A percentile compares a stretch with the other conserved stretches of the same genome.
These are phyloP conservation scores for Stenichneumon culpator DNA, from an alignment of 2,888 invertebrate species.

Conservation along the genomic window DNA sequence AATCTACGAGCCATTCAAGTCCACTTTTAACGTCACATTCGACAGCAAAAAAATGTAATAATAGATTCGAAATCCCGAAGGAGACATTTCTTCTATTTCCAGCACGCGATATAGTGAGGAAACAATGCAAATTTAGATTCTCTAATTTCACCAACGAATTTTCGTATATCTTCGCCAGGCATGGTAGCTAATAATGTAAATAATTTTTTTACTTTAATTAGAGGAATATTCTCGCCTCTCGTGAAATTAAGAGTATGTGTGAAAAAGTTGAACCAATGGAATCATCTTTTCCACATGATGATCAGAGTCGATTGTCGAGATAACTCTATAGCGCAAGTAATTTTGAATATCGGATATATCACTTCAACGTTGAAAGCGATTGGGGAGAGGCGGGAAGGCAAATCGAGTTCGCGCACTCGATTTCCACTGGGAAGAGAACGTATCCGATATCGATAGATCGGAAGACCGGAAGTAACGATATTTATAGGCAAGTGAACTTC, in stretches of 20 bases:
- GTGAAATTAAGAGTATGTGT: neutral
- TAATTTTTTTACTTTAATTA: neutral
- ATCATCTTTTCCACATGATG: neutral
- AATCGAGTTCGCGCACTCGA: slow-evolving; percentile 63
- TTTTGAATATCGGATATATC: slow-evolving; percentile 24
- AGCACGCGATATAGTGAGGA: neutral
- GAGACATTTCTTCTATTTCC: neutral
- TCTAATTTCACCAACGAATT: neutral
- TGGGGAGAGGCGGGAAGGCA: slow-evolving; percentile 14
- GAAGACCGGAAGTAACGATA: slow-evolving; percentile 60
- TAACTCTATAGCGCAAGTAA: slow-evolving; percentile 23
- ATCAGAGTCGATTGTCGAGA: slow-evolving; percentile 22
- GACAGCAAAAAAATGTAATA: neutral
- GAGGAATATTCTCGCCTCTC: neutral
- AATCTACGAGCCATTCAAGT: neutral
- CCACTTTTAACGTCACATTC: no score
- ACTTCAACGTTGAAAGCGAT: neutral
- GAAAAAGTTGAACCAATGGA: slow-evolving; percentile 10
- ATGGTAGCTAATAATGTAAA: neutral
- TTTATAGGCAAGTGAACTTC: slow-evolving; percentile 59
- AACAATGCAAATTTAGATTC: neutral
- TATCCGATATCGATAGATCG: slow-evolving; percentile 63
- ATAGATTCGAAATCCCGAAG: no score
- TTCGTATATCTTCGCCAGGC: neutral
- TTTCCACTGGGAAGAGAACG: slow-evolving; percentile 60